These are phyloP conservation scores for Acanthosoma haemorrhoidale DNA, from an alignment of 2,888 invertebrate species.

Conservation along the genomic window DNA sequence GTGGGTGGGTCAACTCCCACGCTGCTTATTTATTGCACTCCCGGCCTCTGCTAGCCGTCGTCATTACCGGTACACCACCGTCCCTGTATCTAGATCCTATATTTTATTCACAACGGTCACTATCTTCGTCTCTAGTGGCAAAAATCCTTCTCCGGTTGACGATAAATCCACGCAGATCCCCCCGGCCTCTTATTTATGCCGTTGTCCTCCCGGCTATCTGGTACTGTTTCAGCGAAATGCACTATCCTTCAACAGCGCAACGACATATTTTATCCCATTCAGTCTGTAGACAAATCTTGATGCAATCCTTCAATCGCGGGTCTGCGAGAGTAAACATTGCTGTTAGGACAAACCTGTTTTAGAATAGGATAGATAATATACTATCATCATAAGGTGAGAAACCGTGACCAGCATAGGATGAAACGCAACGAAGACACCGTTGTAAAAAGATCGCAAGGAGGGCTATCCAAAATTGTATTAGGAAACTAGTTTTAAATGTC, in stretches of 20 bases:
- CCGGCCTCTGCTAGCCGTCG: not conserved
- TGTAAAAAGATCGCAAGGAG: too few species aligned
- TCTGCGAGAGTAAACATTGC: too few species aligned
- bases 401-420: too few species aligned
- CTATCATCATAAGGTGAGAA: too few species aligned
- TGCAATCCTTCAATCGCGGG: not conserved
- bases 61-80: conserved; percentile 5
- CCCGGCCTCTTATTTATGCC: not conserved
- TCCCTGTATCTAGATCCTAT: not conserved
- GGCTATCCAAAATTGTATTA: too few species aligned
- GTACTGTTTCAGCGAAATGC: conserved; percentile 1
- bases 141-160: not conserved
- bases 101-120: conserved; percentile 7
- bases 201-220: not conserved
- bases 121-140: not conserved
- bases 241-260: not conserved
- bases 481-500: too few species aligned
- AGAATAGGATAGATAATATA: too few species aligned
- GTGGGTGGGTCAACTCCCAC: not conserved
- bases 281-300: not conserved
- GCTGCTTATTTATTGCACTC: not conserved
- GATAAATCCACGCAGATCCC: not conserved
- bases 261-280: not conserved
- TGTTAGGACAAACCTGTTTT: too few species aligned
- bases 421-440: too few species aligned